Evolutionary conservation across 2,797 vertebrate species (phyloP), one percentile per base, ranked within the genome.

Genomic region (Mus caroli): DNA sequence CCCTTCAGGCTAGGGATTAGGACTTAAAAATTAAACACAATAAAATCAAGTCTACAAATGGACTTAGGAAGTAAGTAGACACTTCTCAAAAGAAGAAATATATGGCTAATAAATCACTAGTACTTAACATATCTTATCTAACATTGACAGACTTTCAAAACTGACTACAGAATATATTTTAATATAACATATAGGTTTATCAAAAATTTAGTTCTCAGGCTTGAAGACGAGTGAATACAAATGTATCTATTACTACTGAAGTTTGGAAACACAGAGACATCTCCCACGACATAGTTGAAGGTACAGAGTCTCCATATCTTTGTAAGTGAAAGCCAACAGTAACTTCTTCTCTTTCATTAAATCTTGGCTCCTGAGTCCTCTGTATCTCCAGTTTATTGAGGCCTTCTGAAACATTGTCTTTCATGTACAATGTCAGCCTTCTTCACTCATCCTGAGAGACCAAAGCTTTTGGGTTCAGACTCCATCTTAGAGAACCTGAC

Each of bases 71-170:
- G n/a, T 40, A 83, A 37, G 4, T 6, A 56, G n/a, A 40, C 13
- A 56, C 5, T 40, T 58, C 22, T 58, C n/a, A n/a, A 56, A 37
- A 56, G 34, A 80, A 54, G 3, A 82, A 58, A 82, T 14, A 82
- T 0, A 26, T 15, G 54, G 10, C 52, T 12, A 58, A 26, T 15
- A 58, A 26, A 52, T 20, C 34, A 20, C 15, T 40, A 28, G 20
- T 73, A 34, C 28, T 75, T 69, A n/a, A 52, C 20, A 26, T 26
- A 37, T 22, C 50, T 82, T 93, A 84, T 46, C 17, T 80, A 13
- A 80, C 43, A 89, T 34, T 52, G 17, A 80, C 46, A 88, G 15
- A 17, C 43, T 91, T 83, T 28, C n/a, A 19, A 93, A 90, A 91
- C 62, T 22, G 60, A 28, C 73, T 77, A 89, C 91, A 50, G 4